Conservation (phyloP, 92 coral and sea anemone species). For the Nematostella vectensis region DNA sequence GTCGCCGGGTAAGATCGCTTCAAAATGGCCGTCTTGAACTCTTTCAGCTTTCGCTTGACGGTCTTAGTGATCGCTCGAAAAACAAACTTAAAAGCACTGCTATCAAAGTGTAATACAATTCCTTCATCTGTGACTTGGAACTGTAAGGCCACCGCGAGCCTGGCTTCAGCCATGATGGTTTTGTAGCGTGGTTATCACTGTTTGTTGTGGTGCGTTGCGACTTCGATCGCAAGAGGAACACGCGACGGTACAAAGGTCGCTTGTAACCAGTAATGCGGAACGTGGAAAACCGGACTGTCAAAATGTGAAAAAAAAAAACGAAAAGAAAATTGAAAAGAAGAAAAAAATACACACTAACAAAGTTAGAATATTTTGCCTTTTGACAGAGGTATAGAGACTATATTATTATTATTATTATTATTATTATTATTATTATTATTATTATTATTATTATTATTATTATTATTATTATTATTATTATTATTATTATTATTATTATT, state of each 20-base stretch:
- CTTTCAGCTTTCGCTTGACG: conserved; percentile 61
- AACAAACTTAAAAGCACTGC: conserved; percentile 70
- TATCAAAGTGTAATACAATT: conserved; percentile 67
- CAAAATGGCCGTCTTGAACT: conserved; percentile 60
- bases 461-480: no score
- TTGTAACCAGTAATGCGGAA: no score
- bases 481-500: no score
- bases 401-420: no score
- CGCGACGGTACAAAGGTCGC: background rate
- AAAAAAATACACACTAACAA: no score
- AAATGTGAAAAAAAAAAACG: no score
- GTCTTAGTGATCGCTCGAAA: conserved; percentile 67
- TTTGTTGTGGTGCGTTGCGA: background rate
- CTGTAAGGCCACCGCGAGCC: conserved; percentile 95
- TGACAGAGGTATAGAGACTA: no score
- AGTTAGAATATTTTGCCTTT: no score
- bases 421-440: no score
- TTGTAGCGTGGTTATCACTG: background rate
- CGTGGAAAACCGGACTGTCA: no score
- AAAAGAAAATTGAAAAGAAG: no score
- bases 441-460: no score
- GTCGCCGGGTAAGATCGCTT: conserved; percentile 94
- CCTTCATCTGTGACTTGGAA: conserved; percentile 93
- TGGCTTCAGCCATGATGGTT: conserved; percentile 90
- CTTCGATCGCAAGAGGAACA: background rate